Evolutionary conservation across 2,113 vertebrate species (phyloP), one percentile per base, ranked within the genome.

Genomic region (Excalfactoria chinensis): DNA sequence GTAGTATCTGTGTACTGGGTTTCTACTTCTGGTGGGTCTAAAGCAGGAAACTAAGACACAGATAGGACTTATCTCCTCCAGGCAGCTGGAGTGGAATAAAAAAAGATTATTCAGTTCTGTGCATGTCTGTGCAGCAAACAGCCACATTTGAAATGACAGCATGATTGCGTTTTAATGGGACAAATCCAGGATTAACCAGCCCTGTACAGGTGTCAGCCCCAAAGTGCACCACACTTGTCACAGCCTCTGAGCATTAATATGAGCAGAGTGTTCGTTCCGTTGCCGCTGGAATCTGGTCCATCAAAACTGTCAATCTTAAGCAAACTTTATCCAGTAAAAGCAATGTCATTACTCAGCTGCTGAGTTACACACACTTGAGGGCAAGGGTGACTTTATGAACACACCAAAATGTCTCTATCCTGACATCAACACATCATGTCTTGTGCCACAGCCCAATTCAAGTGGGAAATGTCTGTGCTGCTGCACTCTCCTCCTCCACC

Each of bases 121-220:
- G 68, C 69, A 72, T 62, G 75, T 83, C 85, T 95, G 69, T 26
- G 55, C 58, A 80, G 75, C 71, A 83, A 89, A 58, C 44, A 74
- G 60, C 18, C 81, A 60, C 71, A 91, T 93, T 66, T 86, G 74
- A 91, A 88, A 89, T 58, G 87, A 95, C 91, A 93, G 72, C 44
- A 44, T 41, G 56, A 94, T 94, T 93, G 85, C 74, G 44, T 91
- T 92, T 95, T 88, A 95, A 91, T 93, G 85, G 85, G 66, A 77
- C 35, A 88, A 88, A 95, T 91, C 88, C 82, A 88, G 85, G 89
- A 91, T 80, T 79, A 91, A 91, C 68, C 93, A 92, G 72, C 51
- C 40, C 30, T 49, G 87, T 87, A 93, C 35, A 92, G 92, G 95
- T 90, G 88, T 92, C 94, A 95, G 43, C 60, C 43, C 66, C 43